Percentiles rank a stretch among this genome's conserved stretches.
phyloP scores from a whole-genome alignment of 2,113 vertebrate species.

The Pao palembangensis region DNA sequence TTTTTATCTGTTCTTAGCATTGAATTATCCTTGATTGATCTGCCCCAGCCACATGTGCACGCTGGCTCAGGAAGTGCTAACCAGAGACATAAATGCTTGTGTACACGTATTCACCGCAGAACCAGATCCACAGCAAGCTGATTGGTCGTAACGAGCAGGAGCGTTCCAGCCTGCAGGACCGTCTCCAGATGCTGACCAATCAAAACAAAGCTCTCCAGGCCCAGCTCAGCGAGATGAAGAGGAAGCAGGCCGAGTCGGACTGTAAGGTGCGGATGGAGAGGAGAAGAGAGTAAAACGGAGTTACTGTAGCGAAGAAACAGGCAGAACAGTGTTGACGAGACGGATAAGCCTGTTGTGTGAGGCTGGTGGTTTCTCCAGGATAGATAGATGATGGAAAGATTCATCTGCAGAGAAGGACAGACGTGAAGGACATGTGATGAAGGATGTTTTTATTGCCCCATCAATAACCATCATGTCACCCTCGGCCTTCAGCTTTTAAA shows the following conservation, averaged over 20 bases:
- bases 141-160: conserved; percentile 83
- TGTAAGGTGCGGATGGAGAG: conserved; percentile 68
- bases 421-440: neutral
- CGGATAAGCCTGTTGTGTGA: no score
- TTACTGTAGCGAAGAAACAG: neutral
- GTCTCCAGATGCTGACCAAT: conserved; percentile 79
- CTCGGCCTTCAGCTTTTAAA: neutral
- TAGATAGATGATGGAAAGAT: neutral
- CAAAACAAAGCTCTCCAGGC: conserved; percentile 88
- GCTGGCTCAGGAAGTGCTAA: neutral
- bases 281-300: neutral
- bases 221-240: conserved; percentile 87
- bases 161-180: conserved; percentile 81
- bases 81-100: neutral
- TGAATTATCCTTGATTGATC: no score
- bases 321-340: neutral
- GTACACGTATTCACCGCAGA: conserved; percentile 60
- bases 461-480: neutral
- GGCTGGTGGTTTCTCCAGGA: no score
- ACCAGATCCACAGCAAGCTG: conserved; percentile 84
- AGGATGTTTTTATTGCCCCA: neutral
- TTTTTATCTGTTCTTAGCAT: no score
- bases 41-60: no score
- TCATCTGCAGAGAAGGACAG: neutral
- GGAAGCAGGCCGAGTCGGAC: conserved; percentile 84